phyloP scores from a whole-genome alignment of 2,113 vertebrate species.

The Hyaena hyaena region DNA sequence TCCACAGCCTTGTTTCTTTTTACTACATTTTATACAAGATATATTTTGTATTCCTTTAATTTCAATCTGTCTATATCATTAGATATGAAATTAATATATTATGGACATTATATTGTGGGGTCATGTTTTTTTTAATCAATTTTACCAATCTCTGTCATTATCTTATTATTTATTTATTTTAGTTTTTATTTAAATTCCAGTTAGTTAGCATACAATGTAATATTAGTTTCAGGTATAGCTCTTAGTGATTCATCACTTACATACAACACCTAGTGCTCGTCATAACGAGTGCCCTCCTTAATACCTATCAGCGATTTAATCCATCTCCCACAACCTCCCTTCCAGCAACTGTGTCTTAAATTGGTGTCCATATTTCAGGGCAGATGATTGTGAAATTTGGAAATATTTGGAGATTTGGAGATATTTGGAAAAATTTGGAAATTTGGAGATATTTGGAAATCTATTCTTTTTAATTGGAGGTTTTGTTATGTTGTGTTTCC shows the following conservation, averaged over 20 bases:
- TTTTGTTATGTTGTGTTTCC: background rate
- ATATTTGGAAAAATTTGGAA: background rate
- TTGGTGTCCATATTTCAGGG: background rate
- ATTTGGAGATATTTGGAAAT: background rate
- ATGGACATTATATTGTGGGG: background rate
- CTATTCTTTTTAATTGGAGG: background rate
- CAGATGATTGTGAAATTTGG: background rate
- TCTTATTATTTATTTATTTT: background rate
- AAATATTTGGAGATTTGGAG: background rate
- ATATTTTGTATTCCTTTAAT: background rate
- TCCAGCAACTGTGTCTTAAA: background rate
- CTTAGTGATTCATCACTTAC: background rate
- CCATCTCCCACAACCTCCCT: background rate
- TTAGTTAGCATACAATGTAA: background rate
- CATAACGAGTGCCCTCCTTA: background rate
- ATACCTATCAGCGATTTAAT: background rate
- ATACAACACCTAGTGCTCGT: background rate
- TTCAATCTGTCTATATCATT: background rate
- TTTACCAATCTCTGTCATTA: background rate
- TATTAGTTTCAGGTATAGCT: background rate
- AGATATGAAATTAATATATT: background rate
- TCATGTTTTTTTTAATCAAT: background rate
- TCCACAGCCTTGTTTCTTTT: background rate
- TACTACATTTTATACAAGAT: background rate
- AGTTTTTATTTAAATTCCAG: background rate